These are phyloP conservation scores for Limosa lapponica DNA, from an alignment of 2,797 vertebrate genomes.

Conservation along the genomic window DNA sequence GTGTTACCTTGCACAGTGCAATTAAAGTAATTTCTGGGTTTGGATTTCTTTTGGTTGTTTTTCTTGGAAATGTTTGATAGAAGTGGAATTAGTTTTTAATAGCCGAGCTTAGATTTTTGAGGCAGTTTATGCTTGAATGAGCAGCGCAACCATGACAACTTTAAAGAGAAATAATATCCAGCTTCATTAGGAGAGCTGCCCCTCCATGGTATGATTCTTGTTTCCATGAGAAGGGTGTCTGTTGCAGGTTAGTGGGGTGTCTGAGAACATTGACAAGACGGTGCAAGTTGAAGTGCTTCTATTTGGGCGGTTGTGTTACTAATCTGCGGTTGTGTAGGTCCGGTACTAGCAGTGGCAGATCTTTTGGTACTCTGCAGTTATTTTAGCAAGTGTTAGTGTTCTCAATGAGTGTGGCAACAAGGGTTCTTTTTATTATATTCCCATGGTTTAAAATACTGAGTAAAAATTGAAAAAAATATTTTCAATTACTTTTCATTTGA, in stretches of 20 bases:
- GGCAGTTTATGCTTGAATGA: background rate
- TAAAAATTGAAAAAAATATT: background rate
- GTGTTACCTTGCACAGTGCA: background rate
- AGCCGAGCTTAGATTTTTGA: background rate
- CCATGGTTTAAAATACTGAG: background rate
- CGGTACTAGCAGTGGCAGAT: fast-evolving
- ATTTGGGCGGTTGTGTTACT: background rate
- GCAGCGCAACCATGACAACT: background rate
- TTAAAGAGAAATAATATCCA: background rate
- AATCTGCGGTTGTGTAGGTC: background rate
- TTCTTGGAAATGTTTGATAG: background rate
- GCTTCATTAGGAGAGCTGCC: background rate
- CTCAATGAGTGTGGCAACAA: background rate
- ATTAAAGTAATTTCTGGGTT: background rate
- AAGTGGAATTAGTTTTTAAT: background rate
- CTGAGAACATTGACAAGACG: background rate
- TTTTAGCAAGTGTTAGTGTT: background rate
- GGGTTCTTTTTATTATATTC: background rate
- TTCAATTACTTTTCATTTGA: background rate
- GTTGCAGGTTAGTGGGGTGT: background rate
- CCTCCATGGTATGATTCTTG: background rate
- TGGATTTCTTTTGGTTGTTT: background rate
- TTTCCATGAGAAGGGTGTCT: background rate
- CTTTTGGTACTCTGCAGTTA: background rate
- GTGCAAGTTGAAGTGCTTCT: background rate